These are phyloP conservation scores for Centropus bengalensis DNA, from an alignment of 2,113 vertebrate genomes.

Conservation along the genomic window DNA sequence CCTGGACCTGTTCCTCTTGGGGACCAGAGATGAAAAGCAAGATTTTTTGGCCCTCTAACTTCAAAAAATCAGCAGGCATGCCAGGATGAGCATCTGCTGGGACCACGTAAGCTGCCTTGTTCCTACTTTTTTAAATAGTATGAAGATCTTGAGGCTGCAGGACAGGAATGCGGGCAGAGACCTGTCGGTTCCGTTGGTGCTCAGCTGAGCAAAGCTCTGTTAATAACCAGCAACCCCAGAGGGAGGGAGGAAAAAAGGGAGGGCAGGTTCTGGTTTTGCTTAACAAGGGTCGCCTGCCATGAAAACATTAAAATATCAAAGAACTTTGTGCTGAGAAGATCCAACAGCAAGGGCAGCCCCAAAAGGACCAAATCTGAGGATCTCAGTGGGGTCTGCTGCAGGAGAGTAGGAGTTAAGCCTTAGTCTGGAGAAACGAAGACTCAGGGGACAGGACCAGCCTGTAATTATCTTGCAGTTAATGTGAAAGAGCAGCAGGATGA, in stretches of 20 bases:
- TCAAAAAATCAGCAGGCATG: not conserved
- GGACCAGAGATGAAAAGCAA: not conserved
- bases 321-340: slow-evolving; percentile 13
- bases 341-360: slow-evolving; percentile 2
- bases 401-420: not conserved
- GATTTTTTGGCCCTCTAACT: not conserved
- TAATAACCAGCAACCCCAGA: slow-evolving; percentile 51
- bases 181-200: not conserved
- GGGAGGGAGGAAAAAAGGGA: slow-evolving; percentile 24
- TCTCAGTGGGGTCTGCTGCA: not conserved
- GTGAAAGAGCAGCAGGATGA: not conserved
- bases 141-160: slow-evolving; percentile 34
- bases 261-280: slow-evolving; percentile 33
- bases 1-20: not conserved
- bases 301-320: slow-evolving; percentile 50
- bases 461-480: slow-evolving; percentile 25
- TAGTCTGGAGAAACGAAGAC: slow-evolving; percentile 18
- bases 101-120: not conserved
- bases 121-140: not conserved
- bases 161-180: slow-evolving; percentile 54
- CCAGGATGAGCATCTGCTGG: not conserved
- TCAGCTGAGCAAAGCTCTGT: slow-evolving; percentile 45
- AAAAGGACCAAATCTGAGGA: not conserved
- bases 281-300: slow-evolving; percentile 52
- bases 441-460: slow-evolving; percentile 5